Evolutionary conservation across 2,888 invertebrate species (phyloP).

Genomic region (Megalurothrips usitatus): DNA sequence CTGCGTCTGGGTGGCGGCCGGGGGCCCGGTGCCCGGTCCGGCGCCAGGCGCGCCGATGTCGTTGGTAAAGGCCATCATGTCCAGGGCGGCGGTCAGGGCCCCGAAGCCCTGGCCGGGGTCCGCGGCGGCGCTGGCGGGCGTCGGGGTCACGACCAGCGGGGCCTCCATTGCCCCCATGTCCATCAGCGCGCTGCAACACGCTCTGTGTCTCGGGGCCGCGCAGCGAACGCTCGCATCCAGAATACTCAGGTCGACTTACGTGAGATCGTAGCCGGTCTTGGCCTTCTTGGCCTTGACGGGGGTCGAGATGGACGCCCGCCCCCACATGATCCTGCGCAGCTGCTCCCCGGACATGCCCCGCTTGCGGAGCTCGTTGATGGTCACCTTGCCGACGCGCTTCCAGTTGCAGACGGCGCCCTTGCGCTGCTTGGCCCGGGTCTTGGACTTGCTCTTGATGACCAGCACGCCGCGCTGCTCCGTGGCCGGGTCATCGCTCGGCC

Average conservation of each 20-base stretch:
- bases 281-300: slow-evolving; percentile 60
- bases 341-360: slow-evolving; percentile 83
- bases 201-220: background rate
- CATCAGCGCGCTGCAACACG: slow-evolving; percentile 31
- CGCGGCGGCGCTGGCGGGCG: background rate
- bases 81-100: slow-evolving; percentile 70
- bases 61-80: slow-evolving; percentile 77
- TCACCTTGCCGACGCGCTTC: slow-evolving; percentile 92
- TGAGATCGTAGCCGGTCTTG: background rate
- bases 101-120: slow-evolving; percentile 41
- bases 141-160: slow-evolving; percentile 32
- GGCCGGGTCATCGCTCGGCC: slow-evolving; percentile 75
- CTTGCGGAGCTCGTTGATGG: slow-evolving; percentile 74
- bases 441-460: slow-evolving; percentile 96
- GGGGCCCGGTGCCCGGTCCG: slow-evolving; percentile 33
- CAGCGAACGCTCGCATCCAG: no score
- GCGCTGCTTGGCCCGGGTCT: slow-evolving; percentile 91
- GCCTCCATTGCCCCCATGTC: slow-evolving; percentile 34
- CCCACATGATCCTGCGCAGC: slow-evolving; percentile 84
- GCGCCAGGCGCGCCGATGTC: slow-evolving; percentile 57
- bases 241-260: background rate
- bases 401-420: slow-evolving; percentile 95
- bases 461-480: slow-evolving; percentile 89
- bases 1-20: slow-evolving; percentile 33
- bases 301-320: slow-evolving; percentile 79